Conservation (phyloP, 1,140 invertebrate genomes). For the Listronotus bonariensis region DNA sequence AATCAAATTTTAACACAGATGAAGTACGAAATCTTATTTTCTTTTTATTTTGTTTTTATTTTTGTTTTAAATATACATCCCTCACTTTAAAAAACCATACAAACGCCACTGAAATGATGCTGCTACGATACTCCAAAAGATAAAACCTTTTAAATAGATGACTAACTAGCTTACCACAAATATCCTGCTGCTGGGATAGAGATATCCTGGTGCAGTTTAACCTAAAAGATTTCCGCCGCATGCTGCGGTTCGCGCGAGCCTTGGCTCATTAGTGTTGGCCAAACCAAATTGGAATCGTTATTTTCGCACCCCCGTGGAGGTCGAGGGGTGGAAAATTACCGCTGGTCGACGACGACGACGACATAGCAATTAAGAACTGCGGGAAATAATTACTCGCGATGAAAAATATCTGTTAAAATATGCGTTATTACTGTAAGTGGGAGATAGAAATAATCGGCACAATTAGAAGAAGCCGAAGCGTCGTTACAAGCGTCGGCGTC, state of each 20-base stretch:
- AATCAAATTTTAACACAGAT: too few relatives aligned
- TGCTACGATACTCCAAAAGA: too few relatives aligned
- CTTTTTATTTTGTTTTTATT: too few relatives aligned
- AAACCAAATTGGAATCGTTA: constrained; percentile 35
- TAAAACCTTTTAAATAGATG: too few relatives aligned
- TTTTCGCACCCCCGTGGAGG: constrained; percentile 9
- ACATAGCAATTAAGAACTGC: constrained; percentile 29
- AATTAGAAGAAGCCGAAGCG: constrained; percentile 6
- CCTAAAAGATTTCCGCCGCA: constrained; percentile 24
- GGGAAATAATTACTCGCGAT: constrained; percentile 26
- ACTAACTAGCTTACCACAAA: constrained; percentile 2
- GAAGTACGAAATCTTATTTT: too few relatives aligned
- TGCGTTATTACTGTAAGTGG: constrained; percentile 15
- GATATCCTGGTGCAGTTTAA: constrained; percentile 21
- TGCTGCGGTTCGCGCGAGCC: constrained; percentile 25
- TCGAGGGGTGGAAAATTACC: constrained; percentile 8
- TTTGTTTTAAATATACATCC: too few relatives aligned
- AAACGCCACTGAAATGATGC: too few relatives aligned
- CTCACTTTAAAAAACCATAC: too few relatives aligned
- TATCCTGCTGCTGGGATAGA: constrained; percentile 18
- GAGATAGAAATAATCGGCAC: constrained; percentile 11
- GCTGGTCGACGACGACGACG: constrained; percentile 15
- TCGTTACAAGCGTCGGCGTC: too few relatives aligned
- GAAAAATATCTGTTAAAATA: constrained; percentile 13
- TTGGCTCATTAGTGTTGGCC: constrained; percentile 32